These are phyloP conservation scores for Triplophysa siluroides DNA, from an alignment of 2,113 vertebrate species.

Conservation along the genomic window DNA sequence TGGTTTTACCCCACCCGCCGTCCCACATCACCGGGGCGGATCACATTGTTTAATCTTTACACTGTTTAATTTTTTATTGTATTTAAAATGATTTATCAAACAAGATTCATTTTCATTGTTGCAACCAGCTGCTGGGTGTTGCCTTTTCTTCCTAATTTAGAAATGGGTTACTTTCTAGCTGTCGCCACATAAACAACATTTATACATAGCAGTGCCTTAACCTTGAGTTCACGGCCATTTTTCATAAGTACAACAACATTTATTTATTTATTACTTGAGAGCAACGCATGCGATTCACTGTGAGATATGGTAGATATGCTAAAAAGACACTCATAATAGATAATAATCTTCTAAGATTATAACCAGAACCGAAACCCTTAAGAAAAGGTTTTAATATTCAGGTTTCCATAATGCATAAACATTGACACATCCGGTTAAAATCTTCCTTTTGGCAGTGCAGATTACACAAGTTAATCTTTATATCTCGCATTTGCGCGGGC, in stretches of 20 bases:
- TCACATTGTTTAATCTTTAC: constrained; percentile 11
- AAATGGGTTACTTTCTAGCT: constrained; percentile 43
- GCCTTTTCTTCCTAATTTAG: background rate
- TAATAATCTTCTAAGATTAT: constrained; percentile 48
- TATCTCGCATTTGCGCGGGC: constrained; percentile 70
- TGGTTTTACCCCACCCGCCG: background rate
- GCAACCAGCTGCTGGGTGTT: background rate
- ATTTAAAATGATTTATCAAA: constrained; percentile 8
- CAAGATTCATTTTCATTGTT: background rate
- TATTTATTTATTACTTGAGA: background rate
- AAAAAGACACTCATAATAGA: constrained; percentile 46
- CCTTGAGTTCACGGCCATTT: constrained; percentile 39
- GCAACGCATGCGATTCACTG: background rate
- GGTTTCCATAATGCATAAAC: constrained; percentile 68
- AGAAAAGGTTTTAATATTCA: constrained; percentile 69
- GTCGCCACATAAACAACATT: constrained; percentile 35
- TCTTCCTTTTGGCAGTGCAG: constrained; percentile 67
- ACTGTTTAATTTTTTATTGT: too few species aligned
- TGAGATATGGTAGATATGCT: constrained; percentile 2
- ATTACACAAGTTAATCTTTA: constrained; percentile 76
- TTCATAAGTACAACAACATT: constrained; percentile 8
- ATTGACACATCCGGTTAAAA: constrained; percentile 69
- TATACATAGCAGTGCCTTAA: constrained; percentile 47
- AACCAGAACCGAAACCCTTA: constrained; percentile 36
- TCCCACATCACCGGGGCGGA: background rate